Evolutionary conservation across 30 jellyfish, hydroid and myxozoan species (phyloP).

Genomic region (Catostylus mosaicus): DNA sequence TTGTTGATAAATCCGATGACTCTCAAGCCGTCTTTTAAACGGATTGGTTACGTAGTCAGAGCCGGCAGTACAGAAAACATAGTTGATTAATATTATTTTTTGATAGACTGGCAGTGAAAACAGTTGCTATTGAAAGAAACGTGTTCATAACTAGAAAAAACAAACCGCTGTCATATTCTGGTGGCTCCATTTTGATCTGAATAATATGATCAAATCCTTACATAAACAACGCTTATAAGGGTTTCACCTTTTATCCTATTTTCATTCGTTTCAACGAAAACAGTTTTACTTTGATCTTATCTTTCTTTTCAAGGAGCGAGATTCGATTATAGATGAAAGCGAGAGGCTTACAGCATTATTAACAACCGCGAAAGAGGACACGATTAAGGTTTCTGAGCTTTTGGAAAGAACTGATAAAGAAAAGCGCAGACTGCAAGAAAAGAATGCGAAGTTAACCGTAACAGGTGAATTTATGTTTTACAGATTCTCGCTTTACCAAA

Average conservation of each 20-base stretch:
- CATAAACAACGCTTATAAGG: neutral
- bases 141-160: neutral
- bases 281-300: neutral
- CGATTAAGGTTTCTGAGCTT: conserved; percentile 56
- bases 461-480: conserved; percentile 56
- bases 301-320: conserved; percentile 78
- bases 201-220: neutral
- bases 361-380: conserved; percentile 57
- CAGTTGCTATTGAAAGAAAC: neutral
- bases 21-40: too few relatives aligned
- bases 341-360: conserved; percentile 49
- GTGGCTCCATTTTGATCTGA: neutral
- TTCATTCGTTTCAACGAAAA: too few relatives aligned
- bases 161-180: neutral
- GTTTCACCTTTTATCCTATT: neutral
- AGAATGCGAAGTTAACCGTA: conserved; percentile 80
- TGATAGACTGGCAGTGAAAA: neutral
- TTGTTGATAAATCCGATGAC: too few relatives aligned
- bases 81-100: too few relatives aligned
- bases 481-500: too few relatives aligned
- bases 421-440: conserved; percentile 85
- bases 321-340: conserved; percentile 78
- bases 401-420: conserved; percentile 81
- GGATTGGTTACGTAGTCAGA: too few relatives aligned
- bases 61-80: too few relatives aligned